Evolutionary conservation across 2,888 invertebrate genomes (phyloP), one percentile per base, ranked within the genome.

Genomic region (Sesia bembeciformis): DNA sequence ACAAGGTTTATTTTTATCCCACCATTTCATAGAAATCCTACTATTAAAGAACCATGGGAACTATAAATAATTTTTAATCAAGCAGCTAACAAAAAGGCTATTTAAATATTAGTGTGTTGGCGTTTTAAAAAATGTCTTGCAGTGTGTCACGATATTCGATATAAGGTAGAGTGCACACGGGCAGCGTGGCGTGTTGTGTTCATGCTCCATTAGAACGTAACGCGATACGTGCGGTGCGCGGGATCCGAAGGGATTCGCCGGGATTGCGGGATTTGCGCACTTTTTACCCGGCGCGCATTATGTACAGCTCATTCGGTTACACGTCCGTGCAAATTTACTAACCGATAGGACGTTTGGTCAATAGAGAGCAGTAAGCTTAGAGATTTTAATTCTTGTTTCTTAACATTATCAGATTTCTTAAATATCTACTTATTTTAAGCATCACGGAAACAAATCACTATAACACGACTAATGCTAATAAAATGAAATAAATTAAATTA

Each of bases 251-350:
- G 60, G 59, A 57, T 23, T n/a, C 53, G 56, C 56, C 54, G 60
- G 60, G 58, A 65, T 64, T 54, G 57, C 57, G 56, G 62, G 63
- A 67, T 68, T 70, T 62, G 62, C 61, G 53, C 58, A 56, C 57
- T 69, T 68, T 69, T 70, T 65, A 56, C 54, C 59, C 49, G 53
- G 51, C 52, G 42, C 52, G 55, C 53, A 57, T 57, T 56, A 56
- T 51, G 52, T 52, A 54, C 40, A 40, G 39, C 49, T 46, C 46
- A 23, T 23, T 46, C 23, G 46, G 46, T 4, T 46, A 46, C 46
- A 46, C n/a, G 46, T 46, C 46, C n/a, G 7, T 46, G 46, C 8
- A 8, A 46, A 46, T 7, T 46, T 23, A 23, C 23, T 23, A 23
- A 23, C 23, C 23, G 2, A 23, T 23, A 23, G 1, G 1, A 23